Percentiles rank a stretch among this genome's conserved stretches.
phyloP scores from a whole-genome alignment of 2,797 vertebrate genomes.

The Valencia hispanica region DNA sequence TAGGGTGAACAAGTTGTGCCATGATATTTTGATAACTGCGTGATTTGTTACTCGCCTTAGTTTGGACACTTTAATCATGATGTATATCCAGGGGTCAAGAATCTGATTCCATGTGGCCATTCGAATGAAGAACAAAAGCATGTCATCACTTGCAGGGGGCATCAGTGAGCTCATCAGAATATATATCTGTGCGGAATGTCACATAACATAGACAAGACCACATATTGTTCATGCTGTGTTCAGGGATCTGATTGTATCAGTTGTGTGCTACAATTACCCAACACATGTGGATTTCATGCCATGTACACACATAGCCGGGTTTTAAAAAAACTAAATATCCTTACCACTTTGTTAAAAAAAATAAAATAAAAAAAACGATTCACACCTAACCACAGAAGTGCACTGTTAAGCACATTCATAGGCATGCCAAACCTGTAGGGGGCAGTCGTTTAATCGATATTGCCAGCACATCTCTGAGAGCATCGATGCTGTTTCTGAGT shows the following conservation, averaged over 20 bases:
- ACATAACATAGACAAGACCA: conserved; percentile 56
- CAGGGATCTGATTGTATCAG: too few relatives aligned
- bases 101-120: conserved; percentile 95
- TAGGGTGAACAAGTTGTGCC: conserved; percentile 14
- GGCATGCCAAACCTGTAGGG: too few relatives aligned
- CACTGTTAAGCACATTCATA: too few relatives aligned
- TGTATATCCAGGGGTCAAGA: conserved; percentile 96
- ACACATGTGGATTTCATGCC: too few relatives aligned
- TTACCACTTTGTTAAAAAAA: too few relatives aligned
- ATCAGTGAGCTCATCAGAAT: conserved; percentile 61
- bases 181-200: conserved; percentile 72
- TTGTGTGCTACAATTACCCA: not conserved
- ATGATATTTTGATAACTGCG: not conserved
- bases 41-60: conserved; percentile 79
- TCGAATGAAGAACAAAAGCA: conserved; percentile 86
- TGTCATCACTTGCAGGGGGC: conserved; percentile 11
- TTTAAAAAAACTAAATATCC: too few relatives aligned
- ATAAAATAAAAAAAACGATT: too few relatives aligned
- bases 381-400: too few relatives aligned
- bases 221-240: conserved; percentile 11
- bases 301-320: too few relatives aligned
- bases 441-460: too few relatives aligned
- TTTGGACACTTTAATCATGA: conserved; percentile 77
- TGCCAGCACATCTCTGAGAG: too few relatives aligned
- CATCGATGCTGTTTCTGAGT: too few relatives aligned